phyloP scores from a whole-genome alignment of 2,113 vertebrate genomes.

The Myrmophylax atrothorax region DNA sequence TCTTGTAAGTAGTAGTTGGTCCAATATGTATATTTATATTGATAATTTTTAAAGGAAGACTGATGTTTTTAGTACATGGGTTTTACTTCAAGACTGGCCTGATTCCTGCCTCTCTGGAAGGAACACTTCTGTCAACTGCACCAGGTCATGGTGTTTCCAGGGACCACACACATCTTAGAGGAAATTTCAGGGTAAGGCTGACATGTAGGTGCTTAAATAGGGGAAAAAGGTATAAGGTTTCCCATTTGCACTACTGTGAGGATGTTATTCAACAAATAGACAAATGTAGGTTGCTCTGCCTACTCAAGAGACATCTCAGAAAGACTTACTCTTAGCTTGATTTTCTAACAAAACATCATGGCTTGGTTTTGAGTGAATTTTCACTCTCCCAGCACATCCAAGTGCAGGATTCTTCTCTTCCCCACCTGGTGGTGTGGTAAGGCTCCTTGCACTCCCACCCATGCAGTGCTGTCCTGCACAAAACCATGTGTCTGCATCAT shows the following conservation, averaged over 20 bases:
- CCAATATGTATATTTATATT: not conserved
- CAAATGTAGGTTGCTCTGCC: not conserved
- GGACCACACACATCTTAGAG: not conserved
- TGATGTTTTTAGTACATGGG: conserved; percentile 10
- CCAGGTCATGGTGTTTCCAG: not conserved
- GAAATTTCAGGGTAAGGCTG: not conserved
- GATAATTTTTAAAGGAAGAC: conserved; percentile 24
- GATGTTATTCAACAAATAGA: not conserved
- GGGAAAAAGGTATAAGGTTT: not conserved
- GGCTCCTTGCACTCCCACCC: not conserved
- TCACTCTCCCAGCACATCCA: not conserved
- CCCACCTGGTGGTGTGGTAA: not conserved
- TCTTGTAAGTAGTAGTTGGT: not conserved
- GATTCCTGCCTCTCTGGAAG: conserved; percentile 1
- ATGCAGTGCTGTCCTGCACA: rapidly evolving
- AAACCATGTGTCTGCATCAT: not conserved
- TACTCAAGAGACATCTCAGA: not conserved
- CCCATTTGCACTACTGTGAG: not conserved
- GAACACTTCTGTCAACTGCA: not conserved
- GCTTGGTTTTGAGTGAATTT: not conserved
- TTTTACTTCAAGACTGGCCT: conserved; percentile 17
- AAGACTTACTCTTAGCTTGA: not conserved
- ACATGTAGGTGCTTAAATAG: not conserved
- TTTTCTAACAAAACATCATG: not conserved
- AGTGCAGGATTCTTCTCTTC: not conserved